Percentiles rank a stretch among this genome's conserved stretches.
phyloP scores from a whole-genome alignment of 1,140 invertebrate genomes.

The Arctopsyche grandis region DNA sequence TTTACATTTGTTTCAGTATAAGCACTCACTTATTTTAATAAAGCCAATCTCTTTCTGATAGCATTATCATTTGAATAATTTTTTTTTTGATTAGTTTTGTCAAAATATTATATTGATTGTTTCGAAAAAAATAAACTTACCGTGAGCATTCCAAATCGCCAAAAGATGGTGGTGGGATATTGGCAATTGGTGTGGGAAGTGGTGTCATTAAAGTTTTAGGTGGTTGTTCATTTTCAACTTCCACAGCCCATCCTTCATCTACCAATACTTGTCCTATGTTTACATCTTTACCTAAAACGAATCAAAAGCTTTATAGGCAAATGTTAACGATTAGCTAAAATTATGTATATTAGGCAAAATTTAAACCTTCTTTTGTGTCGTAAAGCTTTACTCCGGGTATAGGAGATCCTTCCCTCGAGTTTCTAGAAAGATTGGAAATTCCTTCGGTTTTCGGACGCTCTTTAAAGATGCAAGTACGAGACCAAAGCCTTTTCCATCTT shows the following conservation, averaged over 20 bases:
- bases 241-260: conserved; percentile 60
- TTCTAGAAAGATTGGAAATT: conserved; percentile 54
- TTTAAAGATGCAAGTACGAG: conserved; percentile 75
- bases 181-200: conserved; percentile 52
- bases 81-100: too few relatives aligned
- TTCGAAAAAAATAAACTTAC: conserved; percentile 31
- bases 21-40: conserved; percentile 1
- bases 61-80: conserved; percentile 16
- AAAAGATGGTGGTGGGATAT: conserved; percentile 58
- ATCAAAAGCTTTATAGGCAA: conserved; percentile 14
- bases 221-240: conserved; percentile 30
- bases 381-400: conserved; percentile 73
- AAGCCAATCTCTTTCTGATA: conserved; percentile 25
- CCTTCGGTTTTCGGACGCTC: conserved; percentile 60
- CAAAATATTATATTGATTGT: too few relatives aligned
- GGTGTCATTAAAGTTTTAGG: conserved; percentile 49
- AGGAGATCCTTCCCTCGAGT: conserved; percentile 69
- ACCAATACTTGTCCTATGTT: conserved; percentile 60
- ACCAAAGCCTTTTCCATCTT: conserved; percentile 74
- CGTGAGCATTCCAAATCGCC: conserved; percentile 61
- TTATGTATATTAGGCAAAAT: neutral
- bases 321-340: neutral
- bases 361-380: conserved; percentile 64
- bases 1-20: neutral
- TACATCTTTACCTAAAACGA: conserved; percentile 56